Base-by-base conservation (phyloP, 1,140 invertebrate species). In the Mya arenaria region DNA sequence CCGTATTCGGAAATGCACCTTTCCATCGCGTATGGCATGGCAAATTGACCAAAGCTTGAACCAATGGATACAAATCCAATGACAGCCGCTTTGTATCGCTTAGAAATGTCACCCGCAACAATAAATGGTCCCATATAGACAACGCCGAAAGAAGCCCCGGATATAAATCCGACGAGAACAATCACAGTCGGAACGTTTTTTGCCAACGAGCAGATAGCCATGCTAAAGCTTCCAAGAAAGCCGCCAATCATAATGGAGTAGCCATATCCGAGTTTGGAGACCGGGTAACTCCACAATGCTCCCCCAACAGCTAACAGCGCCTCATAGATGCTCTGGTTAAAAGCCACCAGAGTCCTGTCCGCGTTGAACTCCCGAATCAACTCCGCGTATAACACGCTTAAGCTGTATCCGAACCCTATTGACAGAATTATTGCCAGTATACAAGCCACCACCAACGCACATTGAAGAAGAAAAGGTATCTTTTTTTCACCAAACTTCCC, bases 21-120 rank as follows among this genome's bases (percentile, higher is more conserved):
- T 72, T 72, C 72, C 56, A 75, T 62, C 4, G 63, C 28, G 41
- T 58, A 62, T 23, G 72, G 63, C 58, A 75, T 60, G 15, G 72
- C 48, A 63, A 75, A 75, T 52, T 75, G 72, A 44, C 72, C 72
- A 19, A 75, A 48, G 34, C 72, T 75, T 25, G 72, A 60, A 1
- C 72, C 72, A 48, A 75, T 63, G 10, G 72, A 75, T 23, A 75
- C 72, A 41, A 75, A 75, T 3, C 72, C 72, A 15, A 75, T 75
- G 19, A 75, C 56, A 3, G 58, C 72, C 1, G 72, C 19, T 41
- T 75, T 75, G 10, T 75, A 32, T 17, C 41, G 37, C 23, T 75
- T 48, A 63, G 63, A 75, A 8, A 75, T 30, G 32, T 62, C 72
- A 1, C 72, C 72, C 23, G 72, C 56, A 15, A 75, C 34, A 8